Percentiles rank a stretch among this genome's conserved stretches.
These are phyloP conservation scores for Hemibagrus guttatus DNA, from an alignment of 2,797 vertebrate species.

Conservation along the genomic window DNA sequence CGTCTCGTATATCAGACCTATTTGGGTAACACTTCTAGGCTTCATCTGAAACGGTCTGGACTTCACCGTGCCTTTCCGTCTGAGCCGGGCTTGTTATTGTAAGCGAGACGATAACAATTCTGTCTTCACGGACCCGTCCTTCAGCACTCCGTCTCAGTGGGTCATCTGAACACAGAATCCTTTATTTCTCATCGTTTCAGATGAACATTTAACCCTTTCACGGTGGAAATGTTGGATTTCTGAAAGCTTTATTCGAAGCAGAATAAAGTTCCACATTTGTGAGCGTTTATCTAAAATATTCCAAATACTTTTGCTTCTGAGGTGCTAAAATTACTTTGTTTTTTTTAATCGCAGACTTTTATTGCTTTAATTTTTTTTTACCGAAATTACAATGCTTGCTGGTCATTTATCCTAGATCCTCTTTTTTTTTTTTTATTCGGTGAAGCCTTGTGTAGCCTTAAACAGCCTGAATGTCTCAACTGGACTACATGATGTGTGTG, in stretches of 20 bases:
- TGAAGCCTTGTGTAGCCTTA: not conserved
- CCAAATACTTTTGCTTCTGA: too few relatives aligned
- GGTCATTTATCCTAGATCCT: too few relatives aligned
- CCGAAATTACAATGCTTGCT: too few relatives aligned
- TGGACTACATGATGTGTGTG: not conserved
- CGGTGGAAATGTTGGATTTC: not conserved
- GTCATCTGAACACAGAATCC: not conserved
- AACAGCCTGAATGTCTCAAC: not conserved
- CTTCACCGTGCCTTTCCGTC: not conserved
- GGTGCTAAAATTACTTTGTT: too few relatives aligned
- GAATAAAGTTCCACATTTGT: not conserved
- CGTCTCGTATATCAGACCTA: not conserved
- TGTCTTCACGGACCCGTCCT: not conserved
- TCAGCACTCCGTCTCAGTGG: not conserved
- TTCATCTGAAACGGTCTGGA: not conserved
- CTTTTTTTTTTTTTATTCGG: not conserved
- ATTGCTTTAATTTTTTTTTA: too few relatives aligned
- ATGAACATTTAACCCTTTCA: not conserved
- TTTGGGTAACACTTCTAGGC: too few relatives aligned
- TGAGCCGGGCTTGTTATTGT: too few relatives aligned
- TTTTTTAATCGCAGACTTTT: too few relatives aligned
- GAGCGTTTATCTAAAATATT: not conserved
- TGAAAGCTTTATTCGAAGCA: not conserved
- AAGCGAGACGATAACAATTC: not conserved
- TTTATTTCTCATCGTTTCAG: too few relatives aligned